Base-by-base conservation (phyloP, 2,113 vertebrate species). In the Phylloscopus trochilus region DNA sequence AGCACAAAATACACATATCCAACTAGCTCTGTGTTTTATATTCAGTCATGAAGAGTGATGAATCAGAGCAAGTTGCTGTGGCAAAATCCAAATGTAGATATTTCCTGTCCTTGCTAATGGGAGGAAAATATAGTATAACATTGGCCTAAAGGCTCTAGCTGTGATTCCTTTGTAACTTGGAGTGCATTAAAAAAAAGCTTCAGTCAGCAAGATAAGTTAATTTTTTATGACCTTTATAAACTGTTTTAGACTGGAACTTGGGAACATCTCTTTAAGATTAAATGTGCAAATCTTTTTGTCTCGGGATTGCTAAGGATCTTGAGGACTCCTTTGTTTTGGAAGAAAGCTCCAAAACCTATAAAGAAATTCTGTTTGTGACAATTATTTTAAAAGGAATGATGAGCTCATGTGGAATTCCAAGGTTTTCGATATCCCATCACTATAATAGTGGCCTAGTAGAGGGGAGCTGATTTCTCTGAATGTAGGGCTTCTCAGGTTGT, bases 141-240 rank as follows among this genome's bases (percentile, higher is more conserved):
- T 75, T 97, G 97, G 96, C 95, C 97, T 97, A 85, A 94, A 97
- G 97, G 82, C 81, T 97, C 69, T 93, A 96, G 79, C 93, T 95
- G 83, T 58, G 91, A 97, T 97, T 97, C 72, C 72, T 98, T 97
- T 98, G 96, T 97, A 98, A 96, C 93, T 96, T 90, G 95, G 96
- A 98, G 96, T 97, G 94, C 95, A 97, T 98, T 98, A 97, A 97
- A 98, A 98, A 60, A 83, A 94, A 96, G 94, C 97, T 96, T 97
- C 88, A 95, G 95, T 97, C 98, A 98, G 97, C 95, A 97, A 97
- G 95, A 97, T 98, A 97, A 98, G 94, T 98, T 98, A 96, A 97
- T 98, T 98, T 97, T 98, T 98, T 95, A 97, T 97, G 95, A 97
- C 97, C 95, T 98, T 98, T 98, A 96, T 96, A 98, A 98, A 96